Evolutionary conservation across 1,140 invertebrate species (phyloP), one percentile per base, ranked within the genome.

Genomic region (Drosophila lacteicornis): DNA sequence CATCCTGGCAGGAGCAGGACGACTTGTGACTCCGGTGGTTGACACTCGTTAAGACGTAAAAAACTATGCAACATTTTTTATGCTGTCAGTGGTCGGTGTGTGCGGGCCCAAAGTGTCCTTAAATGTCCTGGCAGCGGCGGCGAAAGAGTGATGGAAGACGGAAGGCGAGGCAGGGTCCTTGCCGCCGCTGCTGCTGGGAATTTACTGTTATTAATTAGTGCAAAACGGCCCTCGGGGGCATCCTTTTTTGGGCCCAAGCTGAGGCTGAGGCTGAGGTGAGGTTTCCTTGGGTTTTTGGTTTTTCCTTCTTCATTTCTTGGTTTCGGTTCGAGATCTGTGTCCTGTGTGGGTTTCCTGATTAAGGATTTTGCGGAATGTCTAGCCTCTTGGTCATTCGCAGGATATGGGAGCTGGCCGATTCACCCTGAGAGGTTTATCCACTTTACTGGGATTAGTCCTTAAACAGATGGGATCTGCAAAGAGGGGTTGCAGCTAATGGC

Each of bases 181-280:
- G 40, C 43, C 49, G n/a, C 36, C 40, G 57, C 36, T 40, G 65
- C 36, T 19, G 70, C 33, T 36, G 85, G 79, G 85, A 81, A 90
- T 88, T 90, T 79, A 69, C 81, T 81, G 81, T 88, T 88, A 88
- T 88, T 88, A 88, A 88, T 88, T 88, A 88, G 86, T 85, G 85
- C 81, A 88, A 88, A 88, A 88, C 75, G 85, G 85, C 82, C 85
- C 85, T 88, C 75, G 85, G 85, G 84, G 85, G 66, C 66, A 56
- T 56, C 75, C 75, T 60, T 74, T 74, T 59, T 27, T 46, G 25
- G 69, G 51, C 36, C 19, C 36, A 40, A 9, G 33, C 33, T 36
- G 33, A 36, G 33, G 33, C 33, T 36, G 33, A 36, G 33, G 33
- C 9, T 36, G 36, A 56, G 19, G 53, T 56, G 53, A 56, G 53